Base-by-base conservation (phyloP, 1,140 invertebrate species). In the Solen grandis region DNA sequence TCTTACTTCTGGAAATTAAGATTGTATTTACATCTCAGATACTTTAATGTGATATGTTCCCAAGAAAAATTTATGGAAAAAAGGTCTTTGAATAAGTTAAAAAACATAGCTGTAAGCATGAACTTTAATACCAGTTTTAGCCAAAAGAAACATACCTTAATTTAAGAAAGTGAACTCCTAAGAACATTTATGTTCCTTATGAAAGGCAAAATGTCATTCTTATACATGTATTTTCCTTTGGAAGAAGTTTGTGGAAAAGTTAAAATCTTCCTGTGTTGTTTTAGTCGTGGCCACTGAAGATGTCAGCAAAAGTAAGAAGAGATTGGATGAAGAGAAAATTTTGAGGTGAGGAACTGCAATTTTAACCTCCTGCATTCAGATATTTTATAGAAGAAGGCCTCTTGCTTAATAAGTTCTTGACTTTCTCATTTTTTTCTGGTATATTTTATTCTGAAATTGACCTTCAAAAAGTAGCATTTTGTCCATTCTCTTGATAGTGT, bases 231-330 rank as follows among this genome's bases (percentile, higher is more conserved):
- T 66, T 2, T 38, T 29, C 38, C 14, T 38, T 60, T 13, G 10
- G 10, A 16, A 13, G 57, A 27, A 63, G 33, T 29, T 27, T 10
- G 13, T 66, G n/a, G 4, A 16, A 46, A 16, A 50, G 13, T 5
- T 13, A 54, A n/a, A 29, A 22, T 25, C 52, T 59, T 41, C 54
- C 25, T n/a, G n/a, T n/a, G n/a, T 31, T 72, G 33, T 81, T 81
- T 36, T 50, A 74, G 79, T 81, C 68, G 33, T 74, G 22, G 52
- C 55, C 5, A 63, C 50, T 3, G 62, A 81, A 65, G 72, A 74
- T 66, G 72, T 68, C 2, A 38, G 22, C n/a, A 81, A 81, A 50
- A 74, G 74, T 38, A 74, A 81, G 36, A 65, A 65, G 25, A 74
- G n/a, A n/a, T n/a, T n/a, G n/a, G n/a, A n/a, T n/a, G n/a, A n/a